Evolutionary conservation across 2,797 vertebrate genomes (phyloP).

Genomic region (Lateolabrax maculatus): DNA sequence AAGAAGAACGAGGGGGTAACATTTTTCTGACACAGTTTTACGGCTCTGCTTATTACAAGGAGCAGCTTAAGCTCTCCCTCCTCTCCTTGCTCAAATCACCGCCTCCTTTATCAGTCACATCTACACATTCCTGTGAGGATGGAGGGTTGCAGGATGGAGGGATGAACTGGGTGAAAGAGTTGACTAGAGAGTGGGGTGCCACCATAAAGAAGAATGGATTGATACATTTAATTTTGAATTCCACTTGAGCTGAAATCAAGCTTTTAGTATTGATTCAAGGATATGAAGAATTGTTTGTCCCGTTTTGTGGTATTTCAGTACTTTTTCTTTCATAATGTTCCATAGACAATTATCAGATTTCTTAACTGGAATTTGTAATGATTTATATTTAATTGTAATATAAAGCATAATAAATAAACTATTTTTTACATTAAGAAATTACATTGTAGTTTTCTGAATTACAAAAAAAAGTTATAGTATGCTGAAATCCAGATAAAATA

Average conservation of each 20-base stretch:
- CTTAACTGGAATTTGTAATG: neutral
- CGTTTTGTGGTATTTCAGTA: neutral
- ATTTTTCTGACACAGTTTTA: slow-evolving; percentile 87
- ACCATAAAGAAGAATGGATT: neutral
- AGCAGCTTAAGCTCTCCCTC: slow-evolving; percentile 78
- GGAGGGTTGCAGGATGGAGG: slow-evolving; percentile 53
- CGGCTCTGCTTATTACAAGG: slow-evolving; percentile 79
- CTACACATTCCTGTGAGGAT: slow-evolving; percentile 74
- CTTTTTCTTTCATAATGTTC: neutral
- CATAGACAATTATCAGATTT: neutral
- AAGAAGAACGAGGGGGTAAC: slow-evolving; percentile 85
- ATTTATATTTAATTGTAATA: neutral
- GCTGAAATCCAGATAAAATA: neutral
- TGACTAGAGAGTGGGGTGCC: slow-evolving; percentile 7
- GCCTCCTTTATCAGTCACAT: slow-evolving; percentile 77
- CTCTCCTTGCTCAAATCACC: slow-evolving; percentile 54
- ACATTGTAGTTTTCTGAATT: neutral
- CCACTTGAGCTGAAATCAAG: neutral
- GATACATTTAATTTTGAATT: neutral
- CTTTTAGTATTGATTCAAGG: neutral
- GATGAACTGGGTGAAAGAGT: slow-evolving; percentile 41
- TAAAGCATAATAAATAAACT: no score
- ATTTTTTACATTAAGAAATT: neutral
- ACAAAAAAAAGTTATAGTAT: neutral
- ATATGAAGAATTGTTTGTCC: neutral